Base-by-base conservation (phyloP, 2,888 invertebrate species). In the Morpho deidamia region DNA sequence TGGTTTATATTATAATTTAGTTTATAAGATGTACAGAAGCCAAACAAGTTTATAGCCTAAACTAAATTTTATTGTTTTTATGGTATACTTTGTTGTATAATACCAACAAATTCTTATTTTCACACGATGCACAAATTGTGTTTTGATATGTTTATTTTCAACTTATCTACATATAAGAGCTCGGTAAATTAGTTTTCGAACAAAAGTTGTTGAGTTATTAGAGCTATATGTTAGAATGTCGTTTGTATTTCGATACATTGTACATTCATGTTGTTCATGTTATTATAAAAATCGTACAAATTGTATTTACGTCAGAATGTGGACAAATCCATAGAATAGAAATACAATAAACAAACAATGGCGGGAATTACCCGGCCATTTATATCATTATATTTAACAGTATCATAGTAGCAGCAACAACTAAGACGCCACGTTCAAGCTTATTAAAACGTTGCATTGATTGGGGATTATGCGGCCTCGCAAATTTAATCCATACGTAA, bases 401-500 rank as follows among this genome's bases (percentile, higher is more conserved):
- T 23, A 23, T 23, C 2, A 23, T 23, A 23, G 23, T 23, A 23
- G 23, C 23, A 23, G 23, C 23, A 23, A 23, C 1, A 23, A 23
- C 23, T 23, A 23, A 23, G 23, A 23, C 23, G 5, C 23, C 4
- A 23, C 23, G 23, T 23, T 48, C 11, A 47, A 9, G 42, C 40
- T 46, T 46, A 43, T 46, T 46, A 55, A 55, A 55, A 55, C 42
- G 45, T 55, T 46, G 23, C 44, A 43, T 37, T 52, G 49, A 39
- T 41, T 45, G 43, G 40, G 55, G 55, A 58, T 58, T 43, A 44
- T 37, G 11, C 37, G 46, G 39, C 14, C 50, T 41, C 37, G 47
- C 32, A 33, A 54, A 44, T 33, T 50, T 53, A 50, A 56, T 47
- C 46, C 42, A 32, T 41, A 44, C 34, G 55, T 55, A 55, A 58